Conservation (phyloP, 2,797 vertebrate genomes). For the Hirundo rustica region DNA sequence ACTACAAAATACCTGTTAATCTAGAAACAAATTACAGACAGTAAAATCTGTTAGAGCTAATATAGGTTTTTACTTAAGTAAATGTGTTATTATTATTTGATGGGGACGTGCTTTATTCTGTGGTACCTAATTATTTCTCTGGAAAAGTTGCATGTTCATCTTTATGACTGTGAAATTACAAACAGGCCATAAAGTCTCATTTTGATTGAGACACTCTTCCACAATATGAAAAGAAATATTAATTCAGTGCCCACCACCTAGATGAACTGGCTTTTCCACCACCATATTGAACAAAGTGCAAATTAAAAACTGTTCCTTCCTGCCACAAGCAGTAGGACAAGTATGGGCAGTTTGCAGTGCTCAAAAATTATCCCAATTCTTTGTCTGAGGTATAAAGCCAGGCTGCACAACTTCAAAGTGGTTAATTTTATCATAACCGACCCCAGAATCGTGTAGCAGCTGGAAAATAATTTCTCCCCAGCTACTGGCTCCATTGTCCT, state of each 20-base stretch:
- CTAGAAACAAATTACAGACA: neutral
- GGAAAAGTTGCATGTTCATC: neutral
- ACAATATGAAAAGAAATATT: neutral
- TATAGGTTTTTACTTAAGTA: neutral
- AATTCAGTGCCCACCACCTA: neutral
- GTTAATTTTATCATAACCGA: neutral
- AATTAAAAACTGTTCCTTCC: neutral
- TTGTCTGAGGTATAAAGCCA: neutral
- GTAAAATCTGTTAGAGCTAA: neutral
- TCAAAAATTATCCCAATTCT: neutral
- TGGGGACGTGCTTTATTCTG: neutral
- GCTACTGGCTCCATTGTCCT: neutral
- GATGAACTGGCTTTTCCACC: neutral
- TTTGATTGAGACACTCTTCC: neutral
- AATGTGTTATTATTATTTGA: neutral
- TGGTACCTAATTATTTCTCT: conserved; percentile 4
- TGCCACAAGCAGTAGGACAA: neutral
- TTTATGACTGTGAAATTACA: conserved; percentile 40
- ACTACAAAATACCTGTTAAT: neutral
- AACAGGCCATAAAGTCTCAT: neutral
- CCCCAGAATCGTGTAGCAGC: neutral
- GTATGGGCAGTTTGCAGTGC: neutral
- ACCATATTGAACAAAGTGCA: neutral
- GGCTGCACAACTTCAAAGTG: neutral
- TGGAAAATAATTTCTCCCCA: neutral